Evolutionary conservation across 2,113 vertebrate genomes (phyloP), one percentile per base, ranked within the genome.

Genomic region (Tachuris rubrigastra): DNA sequence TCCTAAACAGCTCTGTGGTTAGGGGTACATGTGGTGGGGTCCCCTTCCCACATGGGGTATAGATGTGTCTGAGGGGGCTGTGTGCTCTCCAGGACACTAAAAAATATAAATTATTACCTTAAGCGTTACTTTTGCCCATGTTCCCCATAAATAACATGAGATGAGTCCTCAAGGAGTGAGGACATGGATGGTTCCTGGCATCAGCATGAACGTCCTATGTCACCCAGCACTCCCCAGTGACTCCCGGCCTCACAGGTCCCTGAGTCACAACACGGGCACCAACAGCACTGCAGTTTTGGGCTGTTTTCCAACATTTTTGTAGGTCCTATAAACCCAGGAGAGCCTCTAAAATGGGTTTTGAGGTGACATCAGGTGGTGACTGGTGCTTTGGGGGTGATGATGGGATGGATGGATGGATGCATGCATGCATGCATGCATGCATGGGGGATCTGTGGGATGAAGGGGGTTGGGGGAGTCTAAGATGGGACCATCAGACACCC

Each of bases 61-160:
- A 15, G 30, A 18, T 18, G 39, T 6, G 37, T 16, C 27, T 3
- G 1, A 31, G 27, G 30, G 30, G 6, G 15, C 60, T 25, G 33
- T 6, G 8, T 4, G 16, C 52, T 20, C n/a, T 25, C 19, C 3
- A 2, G 33, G 8, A 11, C 15, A 53, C 8, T 37, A 35, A 66
- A 60, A 91, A 69, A 12, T 18, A 16, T 0, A 14, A 82, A 46
- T 23, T 21, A 66, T 19, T 27, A 2, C 8, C 14, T 6, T 18
- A 22, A 42, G 11, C 0, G 0, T n/a, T 12, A 4, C 12, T 63
- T 85, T 67, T 25, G 10, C 20, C 4, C 1, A 0, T 7, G 3
- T 66, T 71, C 30, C 14, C 41, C 30, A 4, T 18, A 52, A 87
- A 22, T 5, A 35, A 49, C 1, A 9, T 5, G 16, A 25, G 25